These are phyloP conservation scores for Fistularia commersonii DNA, from an alignment of 2,797 vertebrate genomes.

Conservation along the genomic window DNA sequence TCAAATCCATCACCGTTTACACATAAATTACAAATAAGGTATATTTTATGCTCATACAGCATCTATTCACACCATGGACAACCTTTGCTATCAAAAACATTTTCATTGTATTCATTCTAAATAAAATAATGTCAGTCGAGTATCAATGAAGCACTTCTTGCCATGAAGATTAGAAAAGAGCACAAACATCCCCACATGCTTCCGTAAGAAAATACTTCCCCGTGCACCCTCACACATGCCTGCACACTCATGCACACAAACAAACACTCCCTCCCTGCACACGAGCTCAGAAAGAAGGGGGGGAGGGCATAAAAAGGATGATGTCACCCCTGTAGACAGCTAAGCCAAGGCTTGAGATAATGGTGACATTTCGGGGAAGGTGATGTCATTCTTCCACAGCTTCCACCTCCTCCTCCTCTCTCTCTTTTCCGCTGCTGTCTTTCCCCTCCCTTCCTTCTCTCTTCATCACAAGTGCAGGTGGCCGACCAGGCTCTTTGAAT, in stretches of 20 bases:
- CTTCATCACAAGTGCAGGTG: slow-evolving; percentile 61
- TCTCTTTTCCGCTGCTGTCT: slow-evolving; percentile 13
- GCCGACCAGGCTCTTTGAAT: slow-evolving; percentile 57
- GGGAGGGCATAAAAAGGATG: slow-evolving; percentile 59
- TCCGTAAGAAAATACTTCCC: slow-evolving; percentile 30
- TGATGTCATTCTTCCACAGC: slow-evolving; percentile 74
- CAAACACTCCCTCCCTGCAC: slow-evolving; percentile 26
- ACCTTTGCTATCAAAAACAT: too few relatives aligned
- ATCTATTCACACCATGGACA: too few relatives aligned
- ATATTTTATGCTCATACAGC: too few relatives aligned
- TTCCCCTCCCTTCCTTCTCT: background rate
- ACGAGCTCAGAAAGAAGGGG: slow-evolving; percentile 27
- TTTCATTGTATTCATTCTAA: background rate
- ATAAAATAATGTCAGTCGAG: slow-evolving; percentile 12
- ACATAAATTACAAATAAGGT: too few relatives aligned
- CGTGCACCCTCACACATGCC: slow-evolving; percentile 17
- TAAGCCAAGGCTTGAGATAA: slow-evolving; percentile 72
- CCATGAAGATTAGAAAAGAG: too few relatives aligned
- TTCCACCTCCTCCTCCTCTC: slow-evolving; percentile 34
- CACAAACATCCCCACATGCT: slow-evolving; percentile 49
- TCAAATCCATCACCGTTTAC: too few relatives aligned
- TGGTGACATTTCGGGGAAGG: slow-evolving; percentile 74
- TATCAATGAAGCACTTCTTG: slow-evolving; percentile 14
- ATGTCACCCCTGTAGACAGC: slow-evolving; percentile 71
- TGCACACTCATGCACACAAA: slow-evolving; percentile 41